Evolutionary conservation across 2,888 invertebrate species (phyloP).

Genomic region (Scaptomyza polygonia): DNA sequence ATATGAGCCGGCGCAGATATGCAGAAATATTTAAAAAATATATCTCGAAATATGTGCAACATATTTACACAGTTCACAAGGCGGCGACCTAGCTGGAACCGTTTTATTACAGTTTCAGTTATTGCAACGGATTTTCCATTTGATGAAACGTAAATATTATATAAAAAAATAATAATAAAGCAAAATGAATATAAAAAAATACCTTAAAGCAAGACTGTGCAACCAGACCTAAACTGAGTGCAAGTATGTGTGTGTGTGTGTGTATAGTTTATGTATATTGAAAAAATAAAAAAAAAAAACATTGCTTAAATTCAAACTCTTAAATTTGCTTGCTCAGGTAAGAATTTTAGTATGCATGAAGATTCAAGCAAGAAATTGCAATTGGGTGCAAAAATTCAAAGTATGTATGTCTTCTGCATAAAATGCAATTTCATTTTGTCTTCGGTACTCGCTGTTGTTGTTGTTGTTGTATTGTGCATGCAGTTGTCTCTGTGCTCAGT

Average conservation of each 20-base stretch:
- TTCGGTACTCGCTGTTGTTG: not conserved
- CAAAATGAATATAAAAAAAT: not conserved
- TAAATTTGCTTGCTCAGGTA: not conserved
- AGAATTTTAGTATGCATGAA: conserved; percentile 6
- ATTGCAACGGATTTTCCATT: conserved; percentile 80
- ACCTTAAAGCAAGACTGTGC: conserved; percentile 7
- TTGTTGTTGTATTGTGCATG: not conserved
- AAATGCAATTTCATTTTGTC: conserved; percentile 9
- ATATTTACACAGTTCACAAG: conserved; percentile 25
- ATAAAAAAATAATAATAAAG: conserved; percentile 13
- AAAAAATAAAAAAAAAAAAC: not conserved
- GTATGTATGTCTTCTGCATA: conserved; percentile 2
- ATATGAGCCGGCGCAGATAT: conserved; percentile 11
- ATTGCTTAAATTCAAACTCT: not conserved
- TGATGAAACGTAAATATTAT: conserved; percentile 82
- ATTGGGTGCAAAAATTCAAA: not conserved
- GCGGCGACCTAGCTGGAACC: conserved; percentile 7
- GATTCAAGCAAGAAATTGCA: conserved; percentile 7
- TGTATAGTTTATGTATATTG: not conserved
- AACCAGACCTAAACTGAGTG: not conserved
- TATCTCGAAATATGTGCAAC: conserved; percentile 1
- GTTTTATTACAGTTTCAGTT: conserved; percentile 66
- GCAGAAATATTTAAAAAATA: conserved; percentile 9
- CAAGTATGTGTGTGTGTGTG: not conserved
- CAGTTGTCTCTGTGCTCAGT: not conserved